Conservation (phyloP, 2,888 invertebrate species). For the Phengaris arion region DNA sequence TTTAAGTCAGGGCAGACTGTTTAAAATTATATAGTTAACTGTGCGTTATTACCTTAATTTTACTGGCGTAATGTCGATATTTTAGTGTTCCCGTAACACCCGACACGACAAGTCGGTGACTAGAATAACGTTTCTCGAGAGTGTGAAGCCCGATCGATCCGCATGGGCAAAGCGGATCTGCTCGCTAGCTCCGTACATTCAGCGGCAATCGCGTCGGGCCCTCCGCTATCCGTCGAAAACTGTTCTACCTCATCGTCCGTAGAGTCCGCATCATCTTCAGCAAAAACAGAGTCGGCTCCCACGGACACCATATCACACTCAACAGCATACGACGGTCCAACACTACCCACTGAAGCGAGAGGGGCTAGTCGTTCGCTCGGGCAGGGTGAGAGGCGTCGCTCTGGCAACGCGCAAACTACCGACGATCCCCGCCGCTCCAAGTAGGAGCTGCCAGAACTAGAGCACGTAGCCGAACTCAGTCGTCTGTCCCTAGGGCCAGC, state of each 20-base stretch:
- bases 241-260: constrained; percentile 92
- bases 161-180: constrained; percentile 60
- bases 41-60: constrained; percentile 21
- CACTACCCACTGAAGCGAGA: constrained; percentile 89
- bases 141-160: constrained; percentile 77
- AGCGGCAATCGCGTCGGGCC: constrained; percentile 57
- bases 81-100: constrained; percentile 58
- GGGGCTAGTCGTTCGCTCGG: constrained; percentile 83
- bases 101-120: constrained; percentile 59
- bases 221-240: constrained; percentile 89
- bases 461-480: constrained; percentile 90
- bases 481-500: constrained; percentile 79
- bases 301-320: constrained; percentile 86
- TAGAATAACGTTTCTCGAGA: constrained; percentile 91
- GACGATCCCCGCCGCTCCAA: constrained; percentile 90
- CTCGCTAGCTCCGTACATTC: constrained; percentile 69
- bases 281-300: constrained; percentile 90
- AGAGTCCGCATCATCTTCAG: constrained; percentile 84
- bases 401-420: constrained; percentile 85
- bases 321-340: constrained; percentile 83
- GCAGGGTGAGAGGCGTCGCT: constrained; percentile 92
- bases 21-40: constrained; percentile 31
- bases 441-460: constrained; percentile 91
- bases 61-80: constrained; percentile 56
- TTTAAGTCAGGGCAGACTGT: no score